Evolutionary conservation across 2,888 invertebrate species (phyloP).

Genomic region (Synanthedon andrenaeformis): DNA sequence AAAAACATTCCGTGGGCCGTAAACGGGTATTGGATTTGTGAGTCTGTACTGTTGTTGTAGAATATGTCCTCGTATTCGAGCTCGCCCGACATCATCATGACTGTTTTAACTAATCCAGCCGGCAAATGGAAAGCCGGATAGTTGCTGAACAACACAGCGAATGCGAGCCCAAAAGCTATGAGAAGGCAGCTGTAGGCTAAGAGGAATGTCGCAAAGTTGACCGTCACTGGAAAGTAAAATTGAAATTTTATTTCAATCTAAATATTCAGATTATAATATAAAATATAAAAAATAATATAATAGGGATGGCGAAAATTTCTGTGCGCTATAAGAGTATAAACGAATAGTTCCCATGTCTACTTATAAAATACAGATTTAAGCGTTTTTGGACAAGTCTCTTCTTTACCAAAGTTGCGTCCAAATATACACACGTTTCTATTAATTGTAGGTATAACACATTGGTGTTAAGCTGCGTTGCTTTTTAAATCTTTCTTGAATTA

Average conservation of each 20-base stretch:
- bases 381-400: too few relatives aligned
- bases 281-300: neutral
- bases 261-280: neutral
- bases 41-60: slow-evolving; percentile 65
- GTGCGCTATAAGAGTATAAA: too few relatives aligned
- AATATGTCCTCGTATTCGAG: slow-evolving; percentile 88
- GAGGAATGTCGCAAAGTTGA: slow-evolving; percentile 85
- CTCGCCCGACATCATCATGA: slow-evolving; percentile 92
- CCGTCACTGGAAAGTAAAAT: slow-evolving; percentile 70
- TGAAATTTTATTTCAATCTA: neutral
- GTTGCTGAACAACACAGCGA: slow-evolving; percentile 84
- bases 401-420: too few relatives aligned
- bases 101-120: slow-evolving; percentile 78
- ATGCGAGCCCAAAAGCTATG: slow-evolving; percentile 83
- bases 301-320: neutral
- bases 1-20: slow-evolving; percentile 83
- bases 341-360: too few relatives aligned
- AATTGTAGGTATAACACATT: too few relatives aligned
- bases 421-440: too few relatives aligned
- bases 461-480: too few relatives aligned
- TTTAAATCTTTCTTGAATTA: too few relatives aligned
- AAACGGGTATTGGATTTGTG: slow-evolving; percentile 73
- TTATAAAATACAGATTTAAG: too few relatives aligned
- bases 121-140: slow-evolving; percentile 79
- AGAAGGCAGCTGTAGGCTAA: slow-evolving; percentile 84